phyloP scores from a whole-genome alignment of 2,113 vertebrate species.

The Microtus richardsoni region DNA sequence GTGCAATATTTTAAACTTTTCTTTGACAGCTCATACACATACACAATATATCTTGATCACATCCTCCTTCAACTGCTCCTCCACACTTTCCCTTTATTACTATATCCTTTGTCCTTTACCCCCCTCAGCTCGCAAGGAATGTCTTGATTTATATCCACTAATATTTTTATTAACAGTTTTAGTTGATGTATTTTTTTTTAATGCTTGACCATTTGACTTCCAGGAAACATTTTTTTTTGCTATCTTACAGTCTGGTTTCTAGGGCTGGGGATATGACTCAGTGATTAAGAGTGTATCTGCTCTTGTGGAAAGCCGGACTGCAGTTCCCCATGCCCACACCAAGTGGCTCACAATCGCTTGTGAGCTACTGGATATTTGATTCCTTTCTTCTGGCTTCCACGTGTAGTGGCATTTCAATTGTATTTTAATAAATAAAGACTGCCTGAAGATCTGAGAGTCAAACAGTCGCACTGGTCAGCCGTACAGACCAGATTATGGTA shows the following conservation, averaged over 20 bases:
- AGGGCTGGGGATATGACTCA: neutral
- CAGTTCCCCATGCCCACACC: neutral
- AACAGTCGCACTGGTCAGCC: too few relatives aligned
- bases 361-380: neutral
- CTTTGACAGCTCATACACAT: neutral
- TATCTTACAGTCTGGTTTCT: neutral
- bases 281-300: neutral
- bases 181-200: neutral
- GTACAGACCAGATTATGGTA: too few relatives aligned
- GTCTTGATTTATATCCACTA: slow-evolving; percentile 19
- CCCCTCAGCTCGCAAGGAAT: neutral
- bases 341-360: neutral
- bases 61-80: neutral
- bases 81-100: neutral
- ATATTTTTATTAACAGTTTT: neutral
- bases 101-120: neutral
- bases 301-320: neutral
- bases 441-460: too few relatives aligned
- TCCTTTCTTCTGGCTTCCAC: neutral
- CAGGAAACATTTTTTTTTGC: neutral
- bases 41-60: neutral
- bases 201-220: neutral
- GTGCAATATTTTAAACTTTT: neutral
- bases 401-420: too few relatives aligned
- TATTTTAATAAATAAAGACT: too few relatives aligned